Base-by-base conservation (phyloP, 2,113 vertebrate genomes). In the Zootoca vivipara region DNA sequence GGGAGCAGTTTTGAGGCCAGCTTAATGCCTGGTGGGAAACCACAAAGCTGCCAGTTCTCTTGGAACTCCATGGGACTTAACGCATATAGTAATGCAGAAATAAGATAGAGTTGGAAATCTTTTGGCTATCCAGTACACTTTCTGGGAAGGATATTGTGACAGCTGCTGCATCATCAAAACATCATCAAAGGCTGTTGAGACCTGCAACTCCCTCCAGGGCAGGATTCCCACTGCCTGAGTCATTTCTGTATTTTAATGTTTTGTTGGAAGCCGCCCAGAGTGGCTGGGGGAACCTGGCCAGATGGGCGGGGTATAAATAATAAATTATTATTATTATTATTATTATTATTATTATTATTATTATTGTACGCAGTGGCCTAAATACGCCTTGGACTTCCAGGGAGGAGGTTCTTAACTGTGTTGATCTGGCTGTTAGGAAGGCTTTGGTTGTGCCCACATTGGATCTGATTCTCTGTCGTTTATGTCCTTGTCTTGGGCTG, bases 1-100 rank as follows among this genome's bases (percentile, higher is more conserved):
- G 80, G 33, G 30, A 77, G n/a, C 58, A 35, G 5, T 82, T 38
- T 16, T 83, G n/a, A 90, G 42, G 67, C 38, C 15, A 77, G 72
- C 20, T 90, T 90, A 75, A 82, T 82, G 33, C n/a, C 12, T 67
- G n/a, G 5, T 46, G 40, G 72, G 58, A 77, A 89, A 72, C 30
- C 52, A n/a, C 33, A 56, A 69, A 56, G 24, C n/a, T 26, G 65
- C 40, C 65, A 38, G 13, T 1, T 18, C n/a, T 75, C 2, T 40
- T 62, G 35, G 33, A 22, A 46, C 15, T 64, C 8, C 69, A 30
- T 46, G 7, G 56, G 4, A 65, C 56, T 64, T 46, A 10, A 46
- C 46, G 9, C 9, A 46, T 46, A 46, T 0, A 46, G 46, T 46
- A 46, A 46, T 46, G 46, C 46, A 9, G 8, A 46, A 46, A 9